Base-by-base conservation (phyloP, 1,140 invertebrate species). In the Gryllus bimaculatus region DNA sequence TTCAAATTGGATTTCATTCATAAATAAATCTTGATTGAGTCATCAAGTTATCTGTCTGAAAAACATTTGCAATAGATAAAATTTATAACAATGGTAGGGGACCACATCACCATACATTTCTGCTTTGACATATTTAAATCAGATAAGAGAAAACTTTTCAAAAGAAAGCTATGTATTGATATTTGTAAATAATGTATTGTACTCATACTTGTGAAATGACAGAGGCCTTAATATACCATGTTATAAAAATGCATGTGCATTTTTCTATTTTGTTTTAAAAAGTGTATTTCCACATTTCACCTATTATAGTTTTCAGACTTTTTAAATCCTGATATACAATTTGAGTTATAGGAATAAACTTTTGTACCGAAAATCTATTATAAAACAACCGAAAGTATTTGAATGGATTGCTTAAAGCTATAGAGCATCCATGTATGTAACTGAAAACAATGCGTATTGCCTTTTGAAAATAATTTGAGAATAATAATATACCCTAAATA, bases 1-100 rank as follows among this genome's bases (percentile, higher is more conserved):
- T 66, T 66, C 54, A 66, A 18, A 10, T 13, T 66, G 10, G 10
- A 13, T 66, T 66, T 13, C 54, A 66, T 66, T 66, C 54, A 66
- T 66, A 66, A 66, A 66, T 10, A 66, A 66, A 66, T 66, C 54
- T 66, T 66, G 18, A 13, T 66, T 39, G 26, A 39, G 26, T 39
- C 26, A 39, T 39, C 26, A 39, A 39, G 26, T 39, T 39, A 39
- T 39, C 26, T 39, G 26, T 66, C 54, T 66, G 54, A 66, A 13
- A 66, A 66, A 66, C 54, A 66, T 66, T 13, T 66, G 54, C 54
- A 66, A 66, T 66, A 66, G 54, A 66, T 66, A 10, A 66, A 66
- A 66, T 66, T 66, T 66, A 66, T 66, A 66, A 66, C 54, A 66
- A 66, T 66, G 54, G 54, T 66, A 66, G 54, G 54, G 54, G 54